phyloP scores from a whole-genome alignment of 2,888 invertebrate genomes.

The Troglohyphantes excavatus region DNA sequence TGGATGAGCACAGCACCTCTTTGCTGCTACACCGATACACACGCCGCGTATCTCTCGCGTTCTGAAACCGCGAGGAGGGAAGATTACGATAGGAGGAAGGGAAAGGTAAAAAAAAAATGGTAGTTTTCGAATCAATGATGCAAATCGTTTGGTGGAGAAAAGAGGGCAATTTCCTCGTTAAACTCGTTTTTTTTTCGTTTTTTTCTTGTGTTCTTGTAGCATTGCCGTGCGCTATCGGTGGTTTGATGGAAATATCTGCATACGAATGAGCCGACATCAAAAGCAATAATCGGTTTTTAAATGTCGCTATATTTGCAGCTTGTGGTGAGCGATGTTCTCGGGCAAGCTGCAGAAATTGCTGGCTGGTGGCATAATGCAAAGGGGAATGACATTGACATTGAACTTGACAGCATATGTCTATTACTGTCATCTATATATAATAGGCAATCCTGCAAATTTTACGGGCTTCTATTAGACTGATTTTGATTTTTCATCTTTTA shows the following conservation, averaged over 20 bases:
- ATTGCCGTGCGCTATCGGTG: constrained; percentile 18
- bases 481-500: no score
- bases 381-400: background rate
- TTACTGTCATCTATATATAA: background rate
- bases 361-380: background rate
- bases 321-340: no score
- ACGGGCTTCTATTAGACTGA: no score
- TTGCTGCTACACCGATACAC: no score
- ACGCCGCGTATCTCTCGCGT: no score
- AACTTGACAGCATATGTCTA: background rate
- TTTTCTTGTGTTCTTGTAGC: background rate
- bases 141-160: constrained; percentile 41
- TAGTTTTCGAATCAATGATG: constrained; percentile 12
- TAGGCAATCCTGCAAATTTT: no score
- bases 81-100: background rate
- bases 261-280: background rate
- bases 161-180: constrained; percentile 48
- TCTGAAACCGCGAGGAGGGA: background rate
- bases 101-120: background rate
- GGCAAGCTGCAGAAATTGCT: background rate
- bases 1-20: no score
- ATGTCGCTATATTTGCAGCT: no score
- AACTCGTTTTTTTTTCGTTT: constrained; percentile 32
- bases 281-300: background rate
- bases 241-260: constrained; percentile 12